Evolutionary conservation across 1,140 invertebrate species (phyloP), one percentile per base, ranked within the genome.

Genomic region (Callitettix versicolor): DNA sequence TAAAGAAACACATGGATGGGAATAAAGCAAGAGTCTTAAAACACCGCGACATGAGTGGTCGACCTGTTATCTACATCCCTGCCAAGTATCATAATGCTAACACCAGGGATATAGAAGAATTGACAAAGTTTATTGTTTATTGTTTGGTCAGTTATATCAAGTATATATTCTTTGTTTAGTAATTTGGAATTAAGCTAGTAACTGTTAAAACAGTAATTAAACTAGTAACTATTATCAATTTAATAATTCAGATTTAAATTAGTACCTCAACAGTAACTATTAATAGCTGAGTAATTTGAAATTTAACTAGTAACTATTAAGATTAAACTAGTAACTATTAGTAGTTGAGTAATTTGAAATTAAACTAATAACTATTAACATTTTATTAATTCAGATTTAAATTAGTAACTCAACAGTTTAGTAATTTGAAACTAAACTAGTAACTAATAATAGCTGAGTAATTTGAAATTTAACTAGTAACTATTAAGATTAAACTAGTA

Each of bases 61-160:
- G 84, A 60, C 84, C 84, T 26, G 81, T 86, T 24, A 75, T 86
- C 49, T 86, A 86, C 63, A 85, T 86, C 64, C 82, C 83, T 55
- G 81, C 81, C 11, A 84, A 81, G 66, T 83, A 84, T 67, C 84
- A 87, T 64, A 84, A 78, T 67, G 79, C 76, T 3, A 80, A 76
- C 64, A 79, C 82, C 17, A 74, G 83, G 59, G 76, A 84, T 62
- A 79, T 86, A 62, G 81, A 86, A 64, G 82, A 86, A 61, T 67
- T 86, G 24, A 86, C 82, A 6, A 80, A 81, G 60, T 86, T 85
- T 64, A 85, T 86, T 67, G 83, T 86, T 11, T 82, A 77, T 62
- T 84, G 81, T 64, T 69, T 86, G 70, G 80, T 82, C 68, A 73
- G 73, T 59, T 33, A 20, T 21, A 18, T 21, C n/a, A 5, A 36